Evolutionary conservation across 92 coral and sea anemone genomes (phyloP).

Genomic region (Actinernus sp.): DNA sequence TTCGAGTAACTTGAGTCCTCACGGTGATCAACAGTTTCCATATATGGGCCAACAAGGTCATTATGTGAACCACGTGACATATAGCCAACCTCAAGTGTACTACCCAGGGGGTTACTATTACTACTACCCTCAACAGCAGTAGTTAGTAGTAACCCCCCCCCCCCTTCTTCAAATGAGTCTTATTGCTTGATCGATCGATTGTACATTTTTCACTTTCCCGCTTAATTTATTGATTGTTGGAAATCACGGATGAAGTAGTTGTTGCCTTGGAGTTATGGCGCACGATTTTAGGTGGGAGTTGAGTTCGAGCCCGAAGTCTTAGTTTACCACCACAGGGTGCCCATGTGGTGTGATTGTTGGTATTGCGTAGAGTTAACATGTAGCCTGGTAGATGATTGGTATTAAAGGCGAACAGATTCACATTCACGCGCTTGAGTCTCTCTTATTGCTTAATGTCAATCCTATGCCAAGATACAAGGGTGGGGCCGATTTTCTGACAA

Average conservation of each 20-base stretch:
- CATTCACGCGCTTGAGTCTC: too few relatives aligned
- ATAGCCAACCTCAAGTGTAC: conserved; percentile 76
- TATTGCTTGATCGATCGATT: conserved; percentile 9
- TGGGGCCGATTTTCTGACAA: too few relatives aligned
- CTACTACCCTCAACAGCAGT: conserved; percentile 93
- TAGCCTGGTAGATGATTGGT: not conserved
- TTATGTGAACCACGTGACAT: conserved; percentile 78
- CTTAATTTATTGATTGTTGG: conserved; percentile 52
- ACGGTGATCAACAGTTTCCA: conserved; percentile 80
- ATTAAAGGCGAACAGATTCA: conserved; percentile 1
- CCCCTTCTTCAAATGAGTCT: not conserved
- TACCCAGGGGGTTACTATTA: conserved; percentile 90
- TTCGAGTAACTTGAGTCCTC: too few relatives aligned
- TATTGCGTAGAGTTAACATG: not conserved
- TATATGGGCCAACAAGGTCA: conserved; percentile 75
- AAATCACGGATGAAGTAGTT: not conserved
- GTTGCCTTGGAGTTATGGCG: not conserved
- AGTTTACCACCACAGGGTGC: conserved; percentile 1
- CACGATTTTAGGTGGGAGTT: not conserved
- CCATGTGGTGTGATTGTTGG: conserved; percentile 1
- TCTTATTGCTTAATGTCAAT: too few relatives aligned
- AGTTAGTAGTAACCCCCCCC: not conserved
- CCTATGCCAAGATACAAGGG: too few relatives aligned
- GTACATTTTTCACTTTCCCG: conserved; percentile 11
- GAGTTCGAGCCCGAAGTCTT: not conserved